phyloP scores from a whole-genome alignment of 2,113 vertebrate species.

The Nothoprocta perdicaria region DNA sequence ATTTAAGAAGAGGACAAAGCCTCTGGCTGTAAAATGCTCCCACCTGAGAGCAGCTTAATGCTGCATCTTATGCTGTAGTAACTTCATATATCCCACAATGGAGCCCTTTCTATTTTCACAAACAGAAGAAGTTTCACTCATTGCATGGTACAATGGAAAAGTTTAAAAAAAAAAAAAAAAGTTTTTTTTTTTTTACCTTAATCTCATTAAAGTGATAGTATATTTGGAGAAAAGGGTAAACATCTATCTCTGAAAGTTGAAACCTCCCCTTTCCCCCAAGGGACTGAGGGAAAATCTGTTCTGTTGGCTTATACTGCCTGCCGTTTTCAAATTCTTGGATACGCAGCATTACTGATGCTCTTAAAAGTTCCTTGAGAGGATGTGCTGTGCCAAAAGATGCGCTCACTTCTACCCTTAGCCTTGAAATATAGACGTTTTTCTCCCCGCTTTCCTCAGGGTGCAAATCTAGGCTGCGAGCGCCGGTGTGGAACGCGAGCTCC shows the following conservation, averaged over 20 bases:
- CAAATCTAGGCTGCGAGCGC: neutral
- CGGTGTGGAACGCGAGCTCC: neutral
- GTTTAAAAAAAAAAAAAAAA: neutral
- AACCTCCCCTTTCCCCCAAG: neutral
- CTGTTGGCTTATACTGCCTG: neutral
- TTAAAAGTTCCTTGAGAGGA: slow-evolving; percentile 1
- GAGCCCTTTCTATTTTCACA: neutral
- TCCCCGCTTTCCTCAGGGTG: neutral
- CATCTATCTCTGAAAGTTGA: neutral
- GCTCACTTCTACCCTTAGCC: neutral
- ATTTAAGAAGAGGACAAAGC: neutral
- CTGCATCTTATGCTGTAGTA: neutral
- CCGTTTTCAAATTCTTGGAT: neutral
- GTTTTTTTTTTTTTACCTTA: neutral
- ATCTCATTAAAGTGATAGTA: neutral
- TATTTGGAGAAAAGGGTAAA: neutral
- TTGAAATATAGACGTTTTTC: neutral
- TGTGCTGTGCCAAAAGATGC: accelerated
- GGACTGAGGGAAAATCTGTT: neutral
- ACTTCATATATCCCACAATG: neutral
- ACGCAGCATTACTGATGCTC: neutral
- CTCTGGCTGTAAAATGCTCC: neutral
- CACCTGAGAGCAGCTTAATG: slow-evolving; percentile 1
- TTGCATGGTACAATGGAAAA: neutral
- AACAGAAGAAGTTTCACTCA: neutral